Percentiles rank a stretch among this genome's conserved stretches.
These are phyloP conservation scores for Trinorchestia longiramus DNA, from an alignment of 1,140 invertebrate genomes.

Conservation along the genomic window DNA sequence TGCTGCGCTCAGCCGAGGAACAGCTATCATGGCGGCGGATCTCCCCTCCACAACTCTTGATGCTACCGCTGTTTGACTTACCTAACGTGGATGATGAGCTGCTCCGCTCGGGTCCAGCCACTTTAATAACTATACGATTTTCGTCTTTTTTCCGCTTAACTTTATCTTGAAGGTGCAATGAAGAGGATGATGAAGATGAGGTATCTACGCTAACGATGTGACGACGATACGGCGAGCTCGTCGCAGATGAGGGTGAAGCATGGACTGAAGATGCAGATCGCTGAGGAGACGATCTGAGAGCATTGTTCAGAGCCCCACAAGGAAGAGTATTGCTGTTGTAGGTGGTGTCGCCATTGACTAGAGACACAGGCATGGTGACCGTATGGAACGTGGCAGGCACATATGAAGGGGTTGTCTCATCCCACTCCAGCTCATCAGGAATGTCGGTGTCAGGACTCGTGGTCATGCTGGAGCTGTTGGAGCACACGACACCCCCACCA, in stretches of 20 bases:
- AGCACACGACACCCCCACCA: constrained; percentile 61
- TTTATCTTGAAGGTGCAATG: neutral
- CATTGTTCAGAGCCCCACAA: constrained; percentile 41
- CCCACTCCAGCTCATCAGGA: constrained; percentile 66
- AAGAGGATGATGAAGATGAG: constrained; percentile 36
- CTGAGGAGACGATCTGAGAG: constrained; percentile 11
- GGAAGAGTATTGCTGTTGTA: constrained; percentile 58
- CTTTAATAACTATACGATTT: constrained; percentile 66
- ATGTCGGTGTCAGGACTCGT: constrained; percentile 66
- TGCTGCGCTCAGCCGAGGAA: constrained; percentile 87
- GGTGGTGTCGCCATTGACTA: constrained; percentile 59
- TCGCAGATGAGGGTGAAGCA: neutral
- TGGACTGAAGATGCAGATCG: neutral
- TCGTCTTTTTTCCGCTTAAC: constrained; percentile 60
- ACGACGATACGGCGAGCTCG: constrained; percentile 20
- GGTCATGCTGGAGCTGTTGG: constrained; percentile 65
- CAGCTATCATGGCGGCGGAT: constrained; percentile 67
- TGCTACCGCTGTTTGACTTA: constrained; percentile 71
- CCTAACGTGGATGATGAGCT: constrained; percentile 41
- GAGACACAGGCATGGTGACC: constrained; percentile 55
- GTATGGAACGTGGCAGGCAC: constrained; percentile 47
- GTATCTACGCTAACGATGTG: constrained; percentile 38
- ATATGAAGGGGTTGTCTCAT: constrained; percentile 65
- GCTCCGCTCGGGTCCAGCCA: constrained; percentile 64
- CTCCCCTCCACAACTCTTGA: constrained; percentile 71